Evolutionary conservation across 2,888 invertebrate species (phyloP), one percentile per base, ranked within the genome.

Genomic region (Leucozona laternaria): DNA sequence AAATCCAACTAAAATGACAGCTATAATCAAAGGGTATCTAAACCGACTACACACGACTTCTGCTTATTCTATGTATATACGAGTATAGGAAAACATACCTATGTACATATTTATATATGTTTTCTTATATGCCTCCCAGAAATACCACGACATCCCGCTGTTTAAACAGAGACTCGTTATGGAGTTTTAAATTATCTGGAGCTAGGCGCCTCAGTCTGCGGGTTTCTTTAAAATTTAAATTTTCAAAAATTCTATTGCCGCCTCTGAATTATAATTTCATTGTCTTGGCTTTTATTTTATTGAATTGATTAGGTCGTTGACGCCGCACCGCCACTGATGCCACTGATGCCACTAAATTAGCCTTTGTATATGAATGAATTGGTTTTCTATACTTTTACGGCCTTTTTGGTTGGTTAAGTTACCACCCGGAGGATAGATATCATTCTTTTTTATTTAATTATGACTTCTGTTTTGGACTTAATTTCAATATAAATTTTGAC

Each of bases 1-100:
- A 31, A 50, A 77, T 77, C 77, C 57, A 72, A 72, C 80, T 81
- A 77, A 85, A 70, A 80, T 85, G 85, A 85, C 85, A 85, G 81
- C 53, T 45, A 81, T 81, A 85, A 85, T 85, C 72, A 85, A 80
- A 85, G 85, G 57, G 60, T n/a, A 37, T 11, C 15, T 1, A 22
- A 13, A 68, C 85, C 85, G 85, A 50, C 72, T 43, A 76, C 58
- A 76, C 58, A 40, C 17, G 80, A 80, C 85, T 85, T 81, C 85
- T 85, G 85, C 72, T 76, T 68, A 43, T 50, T 37, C n/a, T 37
- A 20, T 4, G 40, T 37, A 10, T 37, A 34, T 1, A 20, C 15
- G 1, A 57, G n/a, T 2, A 13, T n/a, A 43, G 43, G 31, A 6
- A 31, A 31, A 31, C 31, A 43, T 43, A 11, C n/a, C n/a, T 37